Base-by-base conservation (phyloP, 1,140 invertebrate species). In the Prorops nasuta region DNA sequence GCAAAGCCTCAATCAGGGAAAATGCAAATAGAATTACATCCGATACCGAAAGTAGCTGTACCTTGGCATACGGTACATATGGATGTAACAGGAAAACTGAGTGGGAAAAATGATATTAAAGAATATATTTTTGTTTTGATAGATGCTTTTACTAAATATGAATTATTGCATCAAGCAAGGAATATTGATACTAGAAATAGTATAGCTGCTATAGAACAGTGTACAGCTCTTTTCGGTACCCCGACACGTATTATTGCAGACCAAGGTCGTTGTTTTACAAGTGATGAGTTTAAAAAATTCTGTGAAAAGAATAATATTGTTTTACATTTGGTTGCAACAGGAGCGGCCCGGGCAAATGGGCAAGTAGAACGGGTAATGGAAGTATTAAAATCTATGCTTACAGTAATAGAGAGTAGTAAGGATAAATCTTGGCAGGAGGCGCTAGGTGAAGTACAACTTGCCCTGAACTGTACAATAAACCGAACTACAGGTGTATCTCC, bases 31-130 rank as follows among this genome's bases (percentile, higher is more conserved):
- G 35, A 51, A 32, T 42, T 67, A 14, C 61, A 67, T 40, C 55
- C 56, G 7, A 71, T 71, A 17, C 55, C 58, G 16, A 69, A 67
- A 43, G n/a, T 47, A 7, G 36, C 40, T 20, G 42, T 58, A 4
- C 67, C 68, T 28, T 67, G 64, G 24, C 62, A 71, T 31, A 68
- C 68, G 1, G 2, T 69, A 16, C 60, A 69, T 43, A 53, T 58
- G 2, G 65, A 67, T 42, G 55, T 56, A 20, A 32, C 58, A 8
- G 58, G 63, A 14, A 60, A 59, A 22, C 60, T 58, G 22, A 44
- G 50, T 20, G 42, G 50, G 2, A 48, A 57, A 18, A 57, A 31
- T 24, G 24, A 49, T 24, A 17, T 16, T 49, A 42, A 64, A 47
- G 28, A 66, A 43, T 46, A 63, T 35, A 36, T 60, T 10, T 52